phyloP scores from a whole-genome alignment of 92 coral and sea anemone genomes.

The Hydrozoanthus gracilis region DNA sequence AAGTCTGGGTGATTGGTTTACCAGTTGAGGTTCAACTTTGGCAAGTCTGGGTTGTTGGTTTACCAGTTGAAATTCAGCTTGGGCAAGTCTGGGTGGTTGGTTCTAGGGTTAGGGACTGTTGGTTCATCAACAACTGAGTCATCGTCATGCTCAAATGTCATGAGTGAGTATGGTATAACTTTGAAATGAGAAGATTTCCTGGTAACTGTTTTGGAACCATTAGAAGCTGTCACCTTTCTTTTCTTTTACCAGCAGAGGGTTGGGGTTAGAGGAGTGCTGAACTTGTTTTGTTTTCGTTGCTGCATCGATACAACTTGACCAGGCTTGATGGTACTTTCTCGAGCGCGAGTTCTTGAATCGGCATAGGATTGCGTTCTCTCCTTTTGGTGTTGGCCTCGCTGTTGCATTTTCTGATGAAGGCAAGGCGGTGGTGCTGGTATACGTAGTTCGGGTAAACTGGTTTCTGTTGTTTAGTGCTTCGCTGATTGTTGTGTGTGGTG shows the following conservation, averaged over 20 bases:
- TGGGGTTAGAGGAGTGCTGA: constrained; percentile 18
- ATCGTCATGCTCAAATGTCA: constrained; percentile 29
- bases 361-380: constrained; percentile 18
- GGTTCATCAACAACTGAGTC: constrained; percentile 12
- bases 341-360: constrained; percentile 30
- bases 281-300: constrained; percentile 6
- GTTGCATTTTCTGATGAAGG: constrained; percentile 16
- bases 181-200: constrained; percentile 55
- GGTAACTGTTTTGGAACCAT: constrained; percentile 47
- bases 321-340: constrained; percentile 5
- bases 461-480: constrained; percentile 62
- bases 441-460: constrained; percentile 37
- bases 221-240: constrained; percentile 48
- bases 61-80: constrained; percentile 28
- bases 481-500: constrained; percentile 33
- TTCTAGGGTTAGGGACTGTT: constrained; percentile 1
- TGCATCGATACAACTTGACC: constrained; percentile 5
- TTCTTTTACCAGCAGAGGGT: constrained; percentile 30
- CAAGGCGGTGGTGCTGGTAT: constrained; percentile 1
- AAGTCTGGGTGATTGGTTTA: too few species aligned
- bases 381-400: background rate
- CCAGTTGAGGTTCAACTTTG: too few species aligned
- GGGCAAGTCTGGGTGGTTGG: constrained; percentile 22
- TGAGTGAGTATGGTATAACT: constrained; percentile 42
- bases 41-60: too few species aligned